Evolutionary conservation across 1,140 invertebrate genomes (phyloP), one percentile per base, ranked within the genome.

Genomic region (Pseudobourletiella spinata): DNA sequence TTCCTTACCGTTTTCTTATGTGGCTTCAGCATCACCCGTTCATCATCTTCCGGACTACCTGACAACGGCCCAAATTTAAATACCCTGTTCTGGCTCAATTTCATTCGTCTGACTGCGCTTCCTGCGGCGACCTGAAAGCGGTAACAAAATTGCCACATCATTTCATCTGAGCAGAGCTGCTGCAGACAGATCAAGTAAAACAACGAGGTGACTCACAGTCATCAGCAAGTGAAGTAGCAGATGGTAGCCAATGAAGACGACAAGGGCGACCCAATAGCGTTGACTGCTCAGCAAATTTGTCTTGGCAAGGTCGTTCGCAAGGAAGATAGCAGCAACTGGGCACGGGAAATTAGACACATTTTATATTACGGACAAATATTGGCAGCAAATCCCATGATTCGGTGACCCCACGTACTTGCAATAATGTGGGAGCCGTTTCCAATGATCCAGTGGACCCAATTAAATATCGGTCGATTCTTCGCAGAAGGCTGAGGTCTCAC

Each of bases 361-460:
- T n/a, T n/a, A n/a, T n/a, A n/a, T n/a, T n/a, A n/a, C n/a, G n/a
- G n/a, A n/a, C n/a, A n/a, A n/a, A n/a, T n/a, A n/a, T n/a, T n/a
- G n/a, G n/a, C n/a, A n/a, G n/a, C n/a, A n/a, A n/a, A n/a, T n/a
- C n/a, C n/a, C n/a, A n/a, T n/a, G n/a, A n/a, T n/a, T n/a, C n/a
- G n/a, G n/a, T n/a, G n/a, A n/a, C n/a, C n/a, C n/a, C n/a, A 39
- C 32, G n/a, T 80, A 95, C 92, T 89, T 72, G 83, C 89, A 59
- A 94, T 78, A 68, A 95, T 89, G 73, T 95, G 90, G 2, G 91
- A 91, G n/a, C 84, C 76, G 74, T 95, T 96, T 51, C 94, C 94
- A 66, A 91, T 82, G 44, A 89, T 78, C 90, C 92, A 97, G 76
- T 97, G 93, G 15, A 83, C 72, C 93, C 93, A 97, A 75, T 98